Evolutionary conservation across 2,113 vertebrate species (phyloP), one percentile per base, ranked within the genome.

Genomic region (Hippolais icterina): DNA sequence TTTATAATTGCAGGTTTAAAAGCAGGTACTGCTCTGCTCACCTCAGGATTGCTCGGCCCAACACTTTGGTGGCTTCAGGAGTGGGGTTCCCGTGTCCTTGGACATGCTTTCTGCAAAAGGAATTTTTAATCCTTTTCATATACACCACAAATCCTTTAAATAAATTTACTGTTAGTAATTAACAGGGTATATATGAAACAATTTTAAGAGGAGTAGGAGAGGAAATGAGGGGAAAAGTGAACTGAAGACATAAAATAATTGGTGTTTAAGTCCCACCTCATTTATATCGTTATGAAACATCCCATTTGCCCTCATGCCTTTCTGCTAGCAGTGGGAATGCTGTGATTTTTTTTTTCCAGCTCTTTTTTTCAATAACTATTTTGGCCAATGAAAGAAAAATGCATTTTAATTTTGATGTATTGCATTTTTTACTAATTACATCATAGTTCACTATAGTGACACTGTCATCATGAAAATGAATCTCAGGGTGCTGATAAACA

Each of bases 371-470:
- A 52, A 5, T 42, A 42, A 19, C 29, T 63, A 0, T 79, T 79
- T 82, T 24, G 68, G 18, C 52, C 49, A 21, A 9, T 66, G 70
- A 85, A 59, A 56, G 46, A 63, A 92, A 93, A 88, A 54, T 4
- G 5, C 19, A 19, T 64, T 91, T 87, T 39, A 31, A 35, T 57
- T 86, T 82, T 60, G 57, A 16, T 47, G 7, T 3, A 12, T 47
- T 83, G 28, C 17, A 5, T 33, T 63, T 86, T 82, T 71, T 53
- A 21, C 31, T 37, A 56, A 52, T 71, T 61, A 10, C 1, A 2
- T 75, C 17, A 0, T 4, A 21, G 14, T 35, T 87, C 3, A 0
- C 72, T 59, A 7, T 1, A 35, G 63, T 27, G 80, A 60, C 21
- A 3, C 18, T 8, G 8, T 53, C 9, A 0, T 69, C 56, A 35